Evolutionary conservation across 2,113 vertebrate genomes (phyloP).

Genomic region (Cheilinus undulatus): DNA sequence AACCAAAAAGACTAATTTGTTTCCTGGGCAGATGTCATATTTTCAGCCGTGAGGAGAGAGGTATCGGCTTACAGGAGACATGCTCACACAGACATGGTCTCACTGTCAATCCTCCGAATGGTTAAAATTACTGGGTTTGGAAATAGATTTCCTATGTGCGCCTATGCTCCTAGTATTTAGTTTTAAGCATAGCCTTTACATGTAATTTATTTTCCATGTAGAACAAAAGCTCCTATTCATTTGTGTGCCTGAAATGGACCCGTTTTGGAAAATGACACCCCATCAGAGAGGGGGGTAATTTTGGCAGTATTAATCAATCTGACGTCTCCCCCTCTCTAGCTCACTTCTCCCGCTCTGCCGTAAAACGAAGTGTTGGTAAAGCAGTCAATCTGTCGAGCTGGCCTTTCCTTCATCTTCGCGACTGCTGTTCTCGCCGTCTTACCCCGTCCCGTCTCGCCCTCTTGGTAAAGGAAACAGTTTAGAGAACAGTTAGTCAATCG

Average conservation of each 20-base stretch:
- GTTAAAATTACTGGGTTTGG: conserved; percentile 71
- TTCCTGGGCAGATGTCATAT: conserved; percentile 66
- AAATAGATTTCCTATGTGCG: conserved; percentile 59
- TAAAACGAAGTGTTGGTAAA: conserved; percentile 48
- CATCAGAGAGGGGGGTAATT: conserved; percentile 54
- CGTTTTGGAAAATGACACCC: conserved; percentile 64
- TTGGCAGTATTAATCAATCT: conserved; percentile 64
- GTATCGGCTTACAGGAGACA: conserved; percentile 67
- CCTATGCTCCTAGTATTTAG: conserved; percentile 47
- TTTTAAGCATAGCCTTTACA: conserved; percentile 58
- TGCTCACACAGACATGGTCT: conserved; percentile 31
- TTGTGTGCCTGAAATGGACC: conserved; percentile 46
- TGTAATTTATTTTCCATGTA: conserved; percentile 60
- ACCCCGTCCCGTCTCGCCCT: conserved; percentile 4
- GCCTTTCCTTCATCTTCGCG: conserved; percentile 36
- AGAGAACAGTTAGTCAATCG: conserved; percentile 74
- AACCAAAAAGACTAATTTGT: conserved; percentile 57
- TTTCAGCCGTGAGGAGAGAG: conserved; percentile 41
- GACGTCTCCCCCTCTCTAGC: conserved; percentile 33
- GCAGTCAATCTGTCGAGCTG: conserved; percentile 27
- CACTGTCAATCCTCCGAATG: conserved; percentile 55
- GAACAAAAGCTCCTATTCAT: conserved; percentile 76
- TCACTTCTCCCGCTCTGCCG: neutral
- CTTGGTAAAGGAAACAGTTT: conserved; percentile 74
- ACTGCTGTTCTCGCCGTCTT: conserved; percentile 6